Conservation (phyloP, 2,797 vertebrate species). For the Aldrovandia affinis region DNA sequence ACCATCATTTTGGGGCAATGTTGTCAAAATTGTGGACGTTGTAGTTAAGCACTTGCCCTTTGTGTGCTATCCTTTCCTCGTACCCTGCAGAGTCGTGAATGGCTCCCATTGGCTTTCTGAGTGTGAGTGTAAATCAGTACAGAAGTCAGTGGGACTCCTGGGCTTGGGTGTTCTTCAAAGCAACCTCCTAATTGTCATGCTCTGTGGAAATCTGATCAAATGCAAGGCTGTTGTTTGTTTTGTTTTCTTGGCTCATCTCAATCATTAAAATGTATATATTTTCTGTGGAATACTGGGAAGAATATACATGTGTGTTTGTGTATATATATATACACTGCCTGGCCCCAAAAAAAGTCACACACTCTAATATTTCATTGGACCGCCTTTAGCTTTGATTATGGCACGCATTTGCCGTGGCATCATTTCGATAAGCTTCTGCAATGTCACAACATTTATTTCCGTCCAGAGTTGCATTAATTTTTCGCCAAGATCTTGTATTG, state of each 20-base stretch:
- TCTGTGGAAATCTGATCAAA: not conserved
- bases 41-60: conserved; percentile 45
- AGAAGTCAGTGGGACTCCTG: not conserved
- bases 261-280: not conserved
- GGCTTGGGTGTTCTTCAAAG: not conserved
- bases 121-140: not conserved
- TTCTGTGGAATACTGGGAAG: not conserved
- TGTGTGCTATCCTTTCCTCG: conserved; percentile 15
- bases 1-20: not conserved
- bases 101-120: not conserved
- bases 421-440: too few species aligned
- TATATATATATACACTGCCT: too few species aligned
- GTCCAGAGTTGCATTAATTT: too few species aligned
- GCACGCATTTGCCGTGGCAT: too few species aligned
- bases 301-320: not conserved
- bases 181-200: not conserved
- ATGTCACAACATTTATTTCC: too few species aligned
- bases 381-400: too few species aligned
- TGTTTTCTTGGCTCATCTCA: too few species aligned
- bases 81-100: not conserved
- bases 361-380: too few species aligned
- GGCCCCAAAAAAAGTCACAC: too few species aligned
- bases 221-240: not conserved
- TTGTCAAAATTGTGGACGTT: conserved; percentile 35
- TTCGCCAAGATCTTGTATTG: too few species aligned